Evolutionary conservation across 2,888 invertebrate species (phyloP).

Genomic region (Euclidia mi): DNA sequence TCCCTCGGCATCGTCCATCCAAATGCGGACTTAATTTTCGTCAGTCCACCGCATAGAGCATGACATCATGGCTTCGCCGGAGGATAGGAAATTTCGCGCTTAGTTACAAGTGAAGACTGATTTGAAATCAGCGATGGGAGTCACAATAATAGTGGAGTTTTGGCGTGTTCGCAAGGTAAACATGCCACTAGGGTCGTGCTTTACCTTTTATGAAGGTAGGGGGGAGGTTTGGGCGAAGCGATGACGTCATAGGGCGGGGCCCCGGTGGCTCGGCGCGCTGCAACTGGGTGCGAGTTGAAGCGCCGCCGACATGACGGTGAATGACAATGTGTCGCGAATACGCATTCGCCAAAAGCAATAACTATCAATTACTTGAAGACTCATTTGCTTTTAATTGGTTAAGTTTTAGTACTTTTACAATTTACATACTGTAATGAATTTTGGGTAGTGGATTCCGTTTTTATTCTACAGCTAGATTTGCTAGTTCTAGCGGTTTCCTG

Average conservation of each 20-base stretch:
- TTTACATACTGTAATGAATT: not conserved
- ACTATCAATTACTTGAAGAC: slow-evolving; percentile 1
- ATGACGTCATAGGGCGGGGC: slow-evolving; percentile 82
- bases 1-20: slow-evolving; percentile 81
- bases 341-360: slow-evolving; percentile 24
- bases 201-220: slow-evolving; percentile 58
- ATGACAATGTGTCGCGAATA: slow-evolving; percentile 33
- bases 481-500: too few relatives aligned
- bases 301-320: slow-evolving; percentile 76
- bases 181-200: slow-evolving; percentile 65
- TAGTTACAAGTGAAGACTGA: not conserved
- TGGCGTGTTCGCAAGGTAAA: slow-evolving; percentile 59
- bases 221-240: slow-evolving; percentile 62
- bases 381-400: slow-evolving; percentile 1
- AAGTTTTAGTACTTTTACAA: not conserved
- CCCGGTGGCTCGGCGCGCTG: slow-evolving; percentile 74
- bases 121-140: slow-evolving; percentile 34
- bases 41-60: slow-evolving; percentile 63
- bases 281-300: slow-evolving; percentile 73
- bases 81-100: not conserved
- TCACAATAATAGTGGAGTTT: slow-evolving; percentile 48
- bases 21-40: slow-evolving; percentile 74
- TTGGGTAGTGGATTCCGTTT: too few relatives aligned
- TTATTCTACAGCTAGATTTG: too few relatives aligned
- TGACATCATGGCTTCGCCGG: slow-evolving; percentile 66